phyloP scores from a whole-genome alignment of 2,888 invertebrate genomes.

The Drosophila mulleri region DNA sequence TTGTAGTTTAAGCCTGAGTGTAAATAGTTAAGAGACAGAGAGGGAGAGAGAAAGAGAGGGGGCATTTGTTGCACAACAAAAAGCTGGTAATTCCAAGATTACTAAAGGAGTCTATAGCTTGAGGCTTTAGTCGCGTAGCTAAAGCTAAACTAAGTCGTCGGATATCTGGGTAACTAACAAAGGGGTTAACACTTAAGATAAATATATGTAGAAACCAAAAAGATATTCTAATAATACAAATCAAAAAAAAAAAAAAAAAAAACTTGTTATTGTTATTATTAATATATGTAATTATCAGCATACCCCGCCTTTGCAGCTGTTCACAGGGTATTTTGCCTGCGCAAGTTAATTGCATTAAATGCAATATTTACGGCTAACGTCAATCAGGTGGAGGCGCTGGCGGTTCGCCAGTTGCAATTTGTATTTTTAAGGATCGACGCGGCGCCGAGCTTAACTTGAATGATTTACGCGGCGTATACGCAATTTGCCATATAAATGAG shows the following conservation, averaged over 20 bases:
- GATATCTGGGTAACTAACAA: constrained; percentile 35
- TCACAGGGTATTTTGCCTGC: not conserved
- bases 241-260: not conserved
- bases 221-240: constrained; percentile 63
- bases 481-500: constrained; percentile 50
- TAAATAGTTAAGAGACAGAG: constrained; percentile 11
- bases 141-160: constrained; percentile 59
- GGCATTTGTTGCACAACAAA: not conserved
- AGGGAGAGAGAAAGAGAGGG: too few species aligned
- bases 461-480: constrained; percentile 62
- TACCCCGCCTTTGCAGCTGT: not conserved
- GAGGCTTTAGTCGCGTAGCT: constrained; percentile 60
- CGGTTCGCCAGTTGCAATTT: constrained; percentile 56
- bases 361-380: constrained; percentile 22
- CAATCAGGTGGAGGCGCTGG: constrained; percentile 36
- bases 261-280: not conserved
- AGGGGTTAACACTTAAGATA: constrained; percentile 46
- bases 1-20: constrained; percentile 59
- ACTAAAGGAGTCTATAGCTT: constrained; percentile 69
- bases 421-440: constrained; percentile 43
- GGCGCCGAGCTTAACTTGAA: constrained; percentile 54
- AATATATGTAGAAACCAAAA: constrained; percentile 66
- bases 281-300: not conserved
- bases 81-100: constrained; percentile 17
- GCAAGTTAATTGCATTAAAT: constrained; percentile 51